Evolutionary conservation across 2,888 invertebrate species (phyloP).

Genomic region (Drosophila greeni): DNA sequence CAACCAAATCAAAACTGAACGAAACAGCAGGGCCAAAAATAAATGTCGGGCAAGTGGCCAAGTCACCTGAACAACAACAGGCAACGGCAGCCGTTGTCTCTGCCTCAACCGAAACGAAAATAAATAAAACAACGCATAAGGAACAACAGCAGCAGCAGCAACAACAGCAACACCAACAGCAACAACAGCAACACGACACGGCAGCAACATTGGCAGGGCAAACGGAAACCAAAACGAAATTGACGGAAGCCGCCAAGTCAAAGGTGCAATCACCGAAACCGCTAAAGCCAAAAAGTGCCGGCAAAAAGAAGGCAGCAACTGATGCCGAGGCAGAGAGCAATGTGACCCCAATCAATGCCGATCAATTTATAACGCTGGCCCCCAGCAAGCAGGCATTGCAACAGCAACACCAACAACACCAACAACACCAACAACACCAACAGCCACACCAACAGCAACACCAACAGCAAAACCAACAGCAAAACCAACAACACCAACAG

Average conservation of each 20-base stretch:
- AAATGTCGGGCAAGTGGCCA: constrained; percentile 77
- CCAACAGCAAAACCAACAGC: constrained; percentile 41
- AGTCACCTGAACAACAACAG: constrained; percentile 77
- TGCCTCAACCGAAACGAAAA: constrained; percentile 51
- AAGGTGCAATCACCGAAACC: constrained; percentile 67
- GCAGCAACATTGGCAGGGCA: constrained; percentile 55
- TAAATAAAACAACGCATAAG: constrained; percentile 62
- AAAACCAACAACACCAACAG: constrained; percentile 44
- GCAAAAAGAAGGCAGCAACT: constrained; percentile 38
- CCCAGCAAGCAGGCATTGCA: constrained; percentile 59
- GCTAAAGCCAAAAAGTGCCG: constrained; percentile 61
- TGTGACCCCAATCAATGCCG: constrained; percentile 76
- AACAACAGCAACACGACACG: constrained; percentile 50
- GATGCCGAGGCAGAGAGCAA: constrained; percentile 57
- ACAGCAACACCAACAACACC: constrained; percentile 40
- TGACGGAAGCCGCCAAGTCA: constrained; percentile 68
- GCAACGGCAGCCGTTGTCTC: constrained; percentile 39
- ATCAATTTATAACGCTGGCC: constrained; percentile 74
- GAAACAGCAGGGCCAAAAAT: constrained; percentile 75
- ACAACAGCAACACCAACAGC: constrained; percentile 51
- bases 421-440: constrained; percentile 38
- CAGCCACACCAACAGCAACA: constrained; percentile 53
- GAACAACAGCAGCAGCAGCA: constrained; percentile 53
- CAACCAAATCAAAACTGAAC: constrained; percentile 39
- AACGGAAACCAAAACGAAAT: constrained; percentile 68